phyloP scores from a whole-genome alignment of 2,113 vertebrate species.

The Aegithalos caudatus region DNA sequence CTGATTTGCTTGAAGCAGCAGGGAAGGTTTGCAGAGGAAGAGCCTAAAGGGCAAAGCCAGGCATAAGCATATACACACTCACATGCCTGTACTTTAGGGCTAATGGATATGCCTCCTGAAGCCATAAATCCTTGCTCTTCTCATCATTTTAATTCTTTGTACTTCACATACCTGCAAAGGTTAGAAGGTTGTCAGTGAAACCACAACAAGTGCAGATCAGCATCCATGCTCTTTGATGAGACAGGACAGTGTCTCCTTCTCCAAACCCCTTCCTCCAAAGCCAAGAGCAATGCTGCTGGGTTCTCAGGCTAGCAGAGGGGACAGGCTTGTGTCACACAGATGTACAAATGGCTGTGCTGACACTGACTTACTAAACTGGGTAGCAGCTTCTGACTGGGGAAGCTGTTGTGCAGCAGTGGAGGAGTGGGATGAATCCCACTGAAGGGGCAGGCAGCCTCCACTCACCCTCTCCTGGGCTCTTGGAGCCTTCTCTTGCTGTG shows the following conservation, averaged over 20 bases:
- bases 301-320: not conserved
- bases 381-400: not conserved
- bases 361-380: not conserved
- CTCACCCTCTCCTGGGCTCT: not conserved
- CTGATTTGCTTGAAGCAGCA: not conserved
- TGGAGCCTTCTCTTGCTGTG: not conserved
- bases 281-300: not conserved
- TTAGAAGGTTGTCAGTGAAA: not conserved
- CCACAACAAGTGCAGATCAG: not conserved
- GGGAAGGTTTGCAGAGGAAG: not conserved
- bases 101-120: not conserved
- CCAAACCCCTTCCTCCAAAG: not conserved
- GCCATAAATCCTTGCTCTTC: not conserved
- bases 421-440: not conserved
- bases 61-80: not conserved
- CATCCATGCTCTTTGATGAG: fast-evolving
- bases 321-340: not conserved
- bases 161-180: not conserved
- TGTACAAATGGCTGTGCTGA: not conserved
- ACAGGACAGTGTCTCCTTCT: not conserved
- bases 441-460: not conserved
- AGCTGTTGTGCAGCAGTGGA: not conserved
- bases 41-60: not conserved
- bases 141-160: not conserved
- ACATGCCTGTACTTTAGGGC: not conserved